Conservation (phyloP, 2,888 invertebrate species). For the Athalia cordata region DNA sequence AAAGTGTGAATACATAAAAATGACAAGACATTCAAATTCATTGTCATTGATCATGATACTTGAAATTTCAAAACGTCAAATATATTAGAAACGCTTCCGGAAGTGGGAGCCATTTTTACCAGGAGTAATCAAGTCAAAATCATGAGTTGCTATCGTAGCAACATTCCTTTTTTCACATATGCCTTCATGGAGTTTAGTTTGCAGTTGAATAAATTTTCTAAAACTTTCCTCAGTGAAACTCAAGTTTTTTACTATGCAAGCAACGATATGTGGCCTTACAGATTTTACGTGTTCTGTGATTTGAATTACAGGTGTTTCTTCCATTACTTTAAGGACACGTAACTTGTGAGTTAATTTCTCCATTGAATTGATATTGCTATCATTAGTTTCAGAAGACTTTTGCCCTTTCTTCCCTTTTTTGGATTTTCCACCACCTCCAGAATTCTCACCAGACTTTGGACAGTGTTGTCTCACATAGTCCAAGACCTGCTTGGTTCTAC, state of each 20-base stretch:
- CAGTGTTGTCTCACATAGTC: constrained; percentile 86
- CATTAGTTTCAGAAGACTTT: constrained; percentile 63
- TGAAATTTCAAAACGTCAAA: neutral
- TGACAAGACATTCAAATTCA: neutral
- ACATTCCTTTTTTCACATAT: constrained; percentile 86
- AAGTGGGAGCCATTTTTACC: constrained; percentile 66
- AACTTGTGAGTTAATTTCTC: constrained; percentile 68
- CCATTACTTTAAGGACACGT: constrained; percentile 67
- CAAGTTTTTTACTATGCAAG: constrained; percentile 82
- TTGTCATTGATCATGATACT: neutral
- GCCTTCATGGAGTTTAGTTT: constrained; percentile 85
- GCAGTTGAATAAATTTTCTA: constrained; percentile 86
- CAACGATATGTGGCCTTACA: constrained; percentile 83
- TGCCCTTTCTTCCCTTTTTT: constrained; percentile 68
- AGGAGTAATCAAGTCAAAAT: constrained; percentile 79
- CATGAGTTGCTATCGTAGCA: constrained; percentile 91
- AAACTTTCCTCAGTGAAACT: constrained; percentile 79
- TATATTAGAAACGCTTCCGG: neutral
- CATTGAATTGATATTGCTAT: constrained; percentile 53
- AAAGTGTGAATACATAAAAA: neutral
- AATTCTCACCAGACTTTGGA: constrained; percentile 67
- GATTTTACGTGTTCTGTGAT: constrained; percentile 77
- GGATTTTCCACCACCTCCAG: constrained; percentile 62
- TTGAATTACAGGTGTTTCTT: constrained; percentile 75
- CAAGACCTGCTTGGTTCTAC: constrained; percentile 83